These are phyloP conservation scores for Harmothoe impar DNA, from an alignment of 2,888 invertebrate species.

Conservation along the genomic window DNA sequence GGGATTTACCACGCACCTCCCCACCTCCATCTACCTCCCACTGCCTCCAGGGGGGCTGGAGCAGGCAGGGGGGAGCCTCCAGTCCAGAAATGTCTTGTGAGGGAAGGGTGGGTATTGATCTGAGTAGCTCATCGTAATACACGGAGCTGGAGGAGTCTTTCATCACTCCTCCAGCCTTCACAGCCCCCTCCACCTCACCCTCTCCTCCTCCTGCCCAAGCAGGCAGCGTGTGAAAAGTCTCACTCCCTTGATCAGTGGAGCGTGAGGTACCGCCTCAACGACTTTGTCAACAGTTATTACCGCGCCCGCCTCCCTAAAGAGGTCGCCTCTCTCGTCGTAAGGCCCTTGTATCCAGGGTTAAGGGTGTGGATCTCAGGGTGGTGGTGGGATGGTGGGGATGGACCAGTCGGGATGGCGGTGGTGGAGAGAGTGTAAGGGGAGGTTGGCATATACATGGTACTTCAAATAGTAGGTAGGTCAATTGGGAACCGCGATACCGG, in stretches of 20 bases:
- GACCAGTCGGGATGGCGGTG: too few relatives aligned
- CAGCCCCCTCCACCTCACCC: background rate
- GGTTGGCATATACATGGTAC: too few relatives aligned
- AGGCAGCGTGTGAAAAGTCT: slow-evolving; percentile 47
- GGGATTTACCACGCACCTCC: background rate
- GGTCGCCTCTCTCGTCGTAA: background rate
- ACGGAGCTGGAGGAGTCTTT: background rate
- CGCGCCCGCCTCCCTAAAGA: background rate
- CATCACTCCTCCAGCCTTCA: slow-evolving; percentile 3
- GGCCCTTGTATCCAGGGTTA: background rate
- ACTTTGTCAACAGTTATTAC: slow-evolving; percentile 56
- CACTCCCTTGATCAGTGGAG: slow-evolving; percentile 54
- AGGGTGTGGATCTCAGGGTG: background rate
- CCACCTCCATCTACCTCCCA: background rate
- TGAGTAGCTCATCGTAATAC: background rate
- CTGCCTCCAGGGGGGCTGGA: background rate
- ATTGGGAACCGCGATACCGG: too few relatives aligned
- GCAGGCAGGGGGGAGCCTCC: background rate
- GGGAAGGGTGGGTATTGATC: slow-evolving; percentile 9
- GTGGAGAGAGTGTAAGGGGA: too few relatives aligned
- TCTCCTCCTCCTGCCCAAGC: background rate
- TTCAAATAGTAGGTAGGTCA: too few relatives aligned
- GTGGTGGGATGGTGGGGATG: background rate
- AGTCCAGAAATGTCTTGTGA: background rate
- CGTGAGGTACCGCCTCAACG: background rate